Conservation (phyloP, 2,888 invertebrate species). For the Linyphia triangularis region DNA sequence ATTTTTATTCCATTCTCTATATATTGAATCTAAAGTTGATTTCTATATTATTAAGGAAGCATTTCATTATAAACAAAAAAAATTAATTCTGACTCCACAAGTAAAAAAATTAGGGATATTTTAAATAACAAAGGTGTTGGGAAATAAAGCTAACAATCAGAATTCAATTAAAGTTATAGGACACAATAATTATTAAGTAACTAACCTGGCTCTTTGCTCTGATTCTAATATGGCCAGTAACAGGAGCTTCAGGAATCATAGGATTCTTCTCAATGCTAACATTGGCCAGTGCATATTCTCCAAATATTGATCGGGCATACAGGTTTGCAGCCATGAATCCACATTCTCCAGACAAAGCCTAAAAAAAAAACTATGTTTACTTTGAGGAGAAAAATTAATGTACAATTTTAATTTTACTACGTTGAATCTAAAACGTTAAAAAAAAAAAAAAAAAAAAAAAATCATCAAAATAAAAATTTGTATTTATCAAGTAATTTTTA, state of each 20-base stretch:
- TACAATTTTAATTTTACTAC: too few species aligned
- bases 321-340: slow-evolving; percentile 99
- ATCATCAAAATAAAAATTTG: too few species aligned
- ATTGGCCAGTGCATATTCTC: slow-evolving; percentile 99
- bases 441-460: too few species aligned
- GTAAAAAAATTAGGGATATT: not conserved
- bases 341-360: slow-evolving; percentile 96
- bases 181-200: slow-evolving; percentile 4
- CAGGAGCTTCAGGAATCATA: slow-evolving; percentile 87
- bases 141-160: not conserved
- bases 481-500: too few species aligned
- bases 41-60: too few species aligned
- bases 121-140: not conserved
- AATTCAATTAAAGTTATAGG: too few species aligned
- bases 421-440: too few species aligned
- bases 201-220: slow-evolving; percentile 97
- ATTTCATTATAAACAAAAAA: too few species aligned
- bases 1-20: too few species aligned
- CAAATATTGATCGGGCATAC: slow-evolving; percentile 98
- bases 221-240: slow-evolving; percentile 97
- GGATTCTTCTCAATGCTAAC: slow-evolving; percentile 94
- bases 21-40: too few species aligned
- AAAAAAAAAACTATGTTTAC: slow-evolving; percentile 69
- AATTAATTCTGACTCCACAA: not conserved
- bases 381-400: not conserved